phyloP scores from a whole-genome alignment of 2,797 vertebrate genomes.

The Ateles fusciceps region DNA sequence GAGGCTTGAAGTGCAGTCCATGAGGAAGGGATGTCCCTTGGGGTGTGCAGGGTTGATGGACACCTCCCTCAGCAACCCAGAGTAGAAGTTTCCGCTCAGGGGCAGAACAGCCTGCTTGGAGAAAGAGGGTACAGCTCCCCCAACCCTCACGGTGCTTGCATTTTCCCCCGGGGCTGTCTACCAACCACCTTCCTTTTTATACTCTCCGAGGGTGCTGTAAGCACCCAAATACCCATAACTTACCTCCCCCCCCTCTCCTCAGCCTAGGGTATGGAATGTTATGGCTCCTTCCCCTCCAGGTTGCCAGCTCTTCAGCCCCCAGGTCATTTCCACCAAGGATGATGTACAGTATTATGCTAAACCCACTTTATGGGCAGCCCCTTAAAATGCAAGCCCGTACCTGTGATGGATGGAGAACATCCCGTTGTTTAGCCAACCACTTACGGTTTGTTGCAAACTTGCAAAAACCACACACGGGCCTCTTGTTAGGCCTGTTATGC shows the following conservation, averaged over 20 bases:
- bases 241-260: not conserved
- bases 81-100: not conserved
- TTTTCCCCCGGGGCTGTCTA: not conserved
- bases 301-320: conserved; percentile 17
- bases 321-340: conserved; percentile 28
- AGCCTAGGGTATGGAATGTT: not conserved
- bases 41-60: not conserved
- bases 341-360: conserved; percentile 46
- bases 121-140: not conserved
- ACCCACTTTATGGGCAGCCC: conserved; percentile 47
- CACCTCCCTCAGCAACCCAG: not conserved
- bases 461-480: conserved; percentile 61
- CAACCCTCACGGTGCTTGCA: not conserved
- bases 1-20: not conserved
- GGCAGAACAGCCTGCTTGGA: not conserved
- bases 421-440: conserved; percentile 56
- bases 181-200: not conserved
- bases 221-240: not conserved
- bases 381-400: conserved; percentile 53
- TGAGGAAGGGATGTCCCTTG: not conserved
- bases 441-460: conserved; percentile 71
- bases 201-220: not conserved
- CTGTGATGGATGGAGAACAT: conserved; percentile 32
- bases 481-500: conserved; percentile 74
- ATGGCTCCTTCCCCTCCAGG: not conserved